Conservation (phyloP, 2,797 vertebrate species). For the Streptopelia turtur region DNA sequence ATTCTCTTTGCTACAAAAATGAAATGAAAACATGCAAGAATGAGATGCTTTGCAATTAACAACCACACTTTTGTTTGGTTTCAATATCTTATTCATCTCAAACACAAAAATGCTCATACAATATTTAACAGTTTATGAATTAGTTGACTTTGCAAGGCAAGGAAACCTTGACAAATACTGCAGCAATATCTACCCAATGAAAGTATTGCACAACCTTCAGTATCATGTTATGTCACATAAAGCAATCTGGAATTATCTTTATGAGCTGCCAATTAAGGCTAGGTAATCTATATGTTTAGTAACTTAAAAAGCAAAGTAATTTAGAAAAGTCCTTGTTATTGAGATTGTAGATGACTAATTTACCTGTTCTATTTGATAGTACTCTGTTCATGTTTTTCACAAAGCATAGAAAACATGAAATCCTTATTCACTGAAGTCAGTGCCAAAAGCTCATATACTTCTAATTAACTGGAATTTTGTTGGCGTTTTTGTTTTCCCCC, state of each 20-base stretch:
- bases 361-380: background rate
- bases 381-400: background rate
- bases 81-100: constrained; percentile 5
- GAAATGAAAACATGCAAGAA: constrained; percentile 13
- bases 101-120: constrained; percentile 17
- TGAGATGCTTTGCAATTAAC: constrained; percentile 10
- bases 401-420: background rate
- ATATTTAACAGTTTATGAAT: constrained; percentile 52
- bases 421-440: background rate
- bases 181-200: background rate
- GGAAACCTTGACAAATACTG: background rate
- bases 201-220: background rate
- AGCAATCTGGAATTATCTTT: background rate
- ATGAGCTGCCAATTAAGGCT: background rate
- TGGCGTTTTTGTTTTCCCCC: background rate
- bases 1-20: background rate
- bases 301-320: background rate
- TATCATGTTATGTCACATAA: background rate
- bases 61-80: constrained; percentile 22
- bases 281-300: background rate
- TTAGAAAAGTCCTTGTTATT: background rate
- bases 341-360: background rate
- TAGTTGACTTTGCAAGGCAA: constrained; percentile 15
- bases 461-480: background rate
- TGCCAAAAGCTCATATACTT: background rate